Base-by-base conservation (phyloP, 2,113 vertebrate genomes). In the Nothobranchius furzeri region DNA sequence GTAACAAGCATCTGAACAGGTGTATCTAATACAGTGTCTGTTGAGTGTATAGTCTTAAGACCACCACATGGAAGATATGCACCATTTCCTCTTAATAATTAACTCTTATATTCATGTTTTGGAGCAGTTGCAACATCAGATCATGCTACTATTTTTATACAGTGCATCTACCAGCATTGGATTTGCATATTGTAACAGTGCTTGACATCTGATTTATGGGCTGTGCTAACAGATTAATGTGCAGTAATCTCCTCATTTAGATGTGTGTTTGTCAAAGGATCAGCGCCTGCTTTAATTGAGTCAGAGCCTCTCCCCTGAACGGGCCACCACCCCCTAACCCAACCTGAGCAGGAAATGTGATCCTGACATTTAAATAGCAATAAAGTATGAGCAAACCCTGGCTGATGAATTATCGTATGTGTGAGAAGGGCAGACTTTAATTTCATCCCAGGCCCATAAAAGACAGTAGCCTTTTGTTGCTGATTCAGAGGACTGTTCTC, bases 291-390 rank as follows among this genome's bases (percentile, higher is more conserved):
- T 64, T 75, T 50, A 65, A 40, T 70, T 60, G 60, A 78, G 79
- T 59, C 20, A 45, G 75, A 55, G 20, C 61, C 54, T 55, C 63
- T 64, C 68, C 70, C 58, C 20, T 20, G 53, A 60, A 70, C 54
- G 9, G 9, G 63, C 55, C n/a, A 76, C 75, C 77, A 45, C 81
- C 72, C 83, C 81, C 50, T 71, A n/a, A 1, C 46, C 68, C 43
- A 54, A 24, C 63, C 51, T 15, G 1, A 78, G 69, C 73, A 78
- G 82, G 77, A 86, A 87, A 88, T 75, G 76, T 12, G 75, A 84
- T 57, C 66, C 65, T 55, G 62, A 69, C 86, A 87, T 91, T 88
- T 87, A 85, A 84, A 87, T 87, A 69, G 88, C 77, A 79, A 75
- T 91, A 88, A 87, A 87, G 78, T 81, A 70, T 36, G 65, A 47